Base-by-base conservation (phyloP, 2,113 vertebrate genomes). In the Nerophis lumbriciformis region DNA sequence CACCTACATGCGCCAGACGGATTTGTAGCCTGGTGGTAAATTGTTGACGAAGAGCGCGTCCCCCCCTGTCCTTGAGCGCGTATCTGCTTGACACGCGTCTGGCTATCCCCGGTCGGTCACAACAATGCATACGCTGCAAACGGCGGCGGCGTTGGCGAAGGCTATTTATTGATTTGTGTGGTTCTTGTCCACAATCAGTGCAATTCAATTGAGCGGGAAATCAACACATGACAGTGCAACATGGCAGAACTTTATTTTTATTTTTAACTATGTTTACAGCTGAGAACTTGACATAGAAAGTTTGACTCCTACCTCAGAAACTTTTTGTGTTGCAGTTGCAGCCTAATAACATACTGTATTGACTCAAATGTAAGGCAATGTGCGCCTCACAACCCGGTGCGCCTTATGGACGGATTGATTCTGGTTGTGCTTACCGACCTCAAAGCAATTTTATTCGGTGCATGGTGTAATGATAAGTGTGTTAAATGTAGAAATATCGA, bases 151-250 rank as follows among this genome's bases (percentile, higher is more conserved):
- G 38, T 68, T 55, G 71, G 66, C 67, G 47, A 13, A 59, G 63
- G 70, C 65, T 60, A 52, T 58, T 59, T 76, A 81, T 83, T 10
- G 71, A 81, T 68, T 77, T 80, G 63, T 16, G 51, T 37, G 63
- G 69, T 57, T 74, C 73, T 59, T 71, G 69, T 66, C 57, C 71
- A 49, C 56, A 66, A 76, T 83, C 75, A 70, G 78, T 85, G 81
- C 12, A 5, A 60, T 71, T 77, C 56, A 79, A 68, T 50, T 71
- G 75, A 79, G 73, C 68, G 77, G 69, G 73, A 80, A 81, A 87
- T 83, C 69, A 85, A 79, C 81, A 84, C 53, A 59, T 53, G 51
- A 66, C 71, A 63, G 50, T 44, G 66, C 61, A 60, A 60, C 71
- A 70, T 53, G 57, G 52, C 1, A 28, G 56, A 80, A 69, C 64